Evolutionary conservation across 2,797 vertebrate genomes (phyloP), one percentile per base, ranked within the genome.

Genomic region (Pseudochirops corinnae): DNA sequence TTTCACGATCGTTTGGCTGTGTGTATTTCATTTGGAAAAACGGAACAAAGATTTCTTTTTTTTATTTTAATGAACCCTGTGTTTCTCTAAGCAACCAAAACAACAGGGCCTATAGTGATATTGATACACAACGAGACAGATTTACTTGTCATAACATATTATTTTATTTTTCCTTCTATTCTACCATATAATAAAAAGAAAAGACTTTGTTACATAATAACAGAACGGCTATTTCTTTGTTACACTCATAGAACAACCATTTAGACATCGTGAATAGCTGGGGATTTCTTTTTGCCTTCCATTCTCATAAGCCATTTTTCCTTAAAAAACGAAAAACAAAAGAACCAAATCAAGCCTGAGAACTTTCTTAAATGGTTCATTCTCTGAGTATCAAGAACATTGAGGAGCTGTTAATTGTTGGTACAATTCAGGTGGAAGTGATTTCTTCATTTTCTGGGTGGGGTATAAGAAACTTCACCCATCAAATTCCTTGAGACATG

Each of bases 11-110:
- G 87, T 94, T 82, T 94, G 94, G 46, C 62, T 21, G 5, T 11
- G 55, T 26, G 55, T 33, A 29, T 31, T 62, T 29, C 62, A 14
- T 14, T 62, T 92, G n/a, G 56, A 53, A 56, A 90, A 56, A 57
- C 18, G 94, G 92, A 93, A 94, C 16, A 46, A 53, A 56, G 0
- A 7, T 93, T 16, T 92, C 95, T 93, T 93, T 93, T 93, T 16
- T 92, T 16, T 92, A 94, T 94, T 94, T 93, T 82, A 14, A 95
- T 94, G n/a, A 57, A 93, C 55, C 39, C 90, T 29, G 39, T 90
- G 4, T 55, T 10, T 92, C 95, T 92, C 52, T 12, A 18, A 2
- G 60, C 60, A 28, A 55, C 7, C 94, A 87, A 56, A 11, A 92
- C 33, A 92, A 55, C 74, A 58, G 24, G 56, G 55, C 12, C 21